A percentile compares a stretch with the other conserved stretches of the same genome.
Conservation (phyloP, 2,888 invertebrate species). For the Myopa testacea region DNA sequence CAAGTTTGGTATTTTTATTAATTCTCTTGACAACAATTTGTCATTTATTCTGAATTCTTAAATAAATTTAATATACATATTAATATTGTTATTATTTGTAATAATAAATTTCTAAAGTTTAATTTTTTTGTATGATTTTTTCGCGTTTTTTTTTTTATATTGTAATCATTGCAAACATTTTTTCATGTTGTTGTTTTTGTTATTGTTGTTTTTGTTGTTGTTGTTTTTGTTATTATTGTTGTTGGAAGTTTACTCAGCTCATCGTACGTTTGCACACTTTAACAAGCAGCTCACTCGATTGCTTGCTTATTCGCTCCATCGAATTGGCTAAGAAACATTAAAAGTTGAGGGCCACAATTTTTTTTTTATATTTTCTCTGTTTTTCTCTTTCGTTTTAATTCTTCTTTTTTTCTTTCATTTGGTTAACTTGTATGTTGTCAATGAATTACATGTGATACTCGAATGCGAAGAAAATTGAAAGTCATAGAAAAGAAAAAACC, state of each 20-base stretch:
- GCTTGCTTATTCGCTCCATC: not conserved
- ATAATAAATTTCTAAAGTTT: too few species aligned
- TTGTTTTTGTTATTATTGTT: slow-evolving; percentile 1
- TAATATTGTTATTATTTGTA: too few species aligned
- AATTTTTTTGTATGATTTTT: not conserved
- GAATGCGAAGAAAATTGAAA: not conserved
- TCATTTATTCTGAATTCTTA: not conserved
- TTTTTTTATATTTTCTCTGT: not conserved
- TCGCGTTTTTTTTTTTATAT: not conserved
- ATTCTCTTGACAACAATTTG: not conserved
- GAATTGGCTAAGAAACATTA: not conserved
- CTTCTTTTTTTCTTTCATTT: too few species aligned
- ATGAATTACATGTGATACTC: not conserved
- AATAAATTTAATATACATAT: not conserved
- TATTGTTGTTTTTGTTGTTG: slow-evolving; percentile 6
- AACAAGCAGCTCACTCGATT: not conserved
- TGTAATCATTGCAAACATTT: slow-evolving; percentile 4
- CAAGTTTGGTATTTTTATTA: too few species aligned
- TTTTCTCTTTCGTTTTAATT: not conserved
- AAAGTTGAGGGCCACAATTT: slow-evolving; percentile 2
- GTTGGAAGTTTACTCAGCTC: not conserved
- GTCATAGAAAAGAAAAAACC: not conserved
- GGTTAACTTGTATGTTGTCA: not conserved
- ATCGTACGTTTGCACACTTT: not conserved
- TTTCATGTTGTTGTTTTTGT: not conserved